phyloP scores from a whole-genome alignment of 1,140 invertebrate genomes.

The Triops cancriformis region DNA sequence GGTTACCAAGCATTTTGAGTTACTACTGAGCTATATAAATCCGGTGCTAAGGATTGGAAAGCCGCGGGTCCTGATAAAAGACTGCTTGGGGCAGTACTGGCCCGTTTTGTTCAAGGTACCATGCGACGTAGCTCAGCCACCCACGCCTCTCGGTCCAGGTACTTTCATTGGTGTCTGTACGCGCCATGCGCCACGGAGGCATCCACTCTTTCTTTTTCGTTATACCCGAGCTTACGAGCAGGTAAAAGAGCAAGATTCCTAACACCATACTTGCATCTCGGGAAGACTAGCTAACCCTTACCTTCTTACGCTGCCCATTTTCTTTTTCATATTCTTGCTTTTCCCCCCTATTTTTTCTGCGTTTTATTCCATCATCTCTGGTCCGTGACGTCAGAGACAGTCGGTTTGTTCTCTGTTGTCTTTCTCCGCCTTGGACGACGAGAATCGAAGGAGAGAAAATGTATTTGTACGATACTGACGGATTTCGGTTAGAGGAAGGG shows the following conservation, averaged over 20 bases:
- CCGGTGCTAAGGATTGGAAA: neutral
- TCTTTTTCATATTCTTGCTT: neutral
- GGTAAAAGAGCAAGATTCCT: neutral
- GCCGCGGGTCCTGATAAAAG: neutral
- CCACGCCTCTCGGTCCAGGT: neutral
- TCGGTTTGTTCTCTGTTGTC: neutral
- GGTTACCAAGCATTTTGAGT: constrained; percentile 1
- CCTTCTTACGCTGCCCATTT: neutral
- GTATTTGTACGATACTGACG: neutral
- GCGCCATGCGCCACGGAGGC: neutral
- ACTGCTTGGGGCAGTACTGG: constrained; percentile 12
- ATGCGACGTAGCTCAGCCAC: neutral
- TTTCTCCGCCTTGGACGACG: constrained; percentile 5
- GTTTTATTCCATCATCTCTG: neutral
- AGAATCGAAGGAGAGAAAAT: neutral
- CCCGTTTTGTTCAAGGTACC: constrained; percentile 4
- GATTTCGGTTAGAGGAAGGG: neutral
- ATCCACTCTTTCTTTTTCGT: neutral
- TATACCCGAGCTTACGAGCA: neutral
- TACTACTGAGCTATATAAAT: neutral
- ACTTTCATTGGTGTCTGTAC: neutral
- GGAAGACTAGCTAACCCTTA: neutral
- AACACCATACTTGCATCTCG: neutral
- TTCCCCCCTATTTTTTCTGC: neutral
- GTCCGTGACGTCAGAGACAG: neutral